phyloP scores from a whole-genome alignment of 1,140 invertebrate genomes.

The Hyphantria cunea region DNA sequence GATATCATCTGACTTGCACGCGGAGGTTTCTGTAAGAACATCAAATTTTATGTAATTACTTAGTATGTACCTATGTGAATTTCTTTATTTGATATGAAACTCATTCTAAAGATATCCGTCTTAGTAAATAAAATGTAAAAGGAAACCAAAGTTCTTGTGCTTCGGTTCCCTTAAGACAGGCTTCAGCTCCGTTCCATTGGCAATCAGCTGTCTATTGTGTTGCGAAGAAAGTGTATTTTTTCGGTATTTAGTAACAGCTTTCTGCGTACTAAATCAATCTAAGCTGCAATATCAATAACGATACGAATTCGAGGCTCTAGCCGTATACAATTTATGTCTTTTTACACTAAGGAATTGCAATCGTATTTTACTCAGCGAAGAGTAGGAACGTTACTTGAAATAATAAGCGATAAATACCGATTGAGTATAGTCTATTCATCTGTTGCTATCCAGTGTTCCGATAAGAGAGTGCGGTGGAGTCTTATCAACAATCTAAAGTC shows the following conservation, averaged over 20 bases:
- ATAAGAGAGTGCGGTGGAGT: conserved; percentile 49
- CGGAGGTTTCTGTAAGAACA: too few relatives aligned
- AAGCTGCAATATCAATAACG: background rate
- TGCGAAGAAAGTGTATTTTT: background rate
- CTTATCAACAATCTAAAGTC: conserved; percentile 57
- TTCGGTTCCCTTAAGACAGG: background rate
- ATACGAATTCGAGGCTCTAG: background rate
- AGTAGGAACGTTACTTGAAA: conserved; percentile 13
- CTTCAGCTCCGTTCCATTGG: background rate
- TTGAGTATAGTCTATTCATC: conserved; percentile 27
- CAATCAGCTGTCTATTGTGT: background rate
- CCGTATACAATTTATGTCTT: conserved; percentile 1
- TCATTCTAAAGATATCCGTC: too few relatives aligned
- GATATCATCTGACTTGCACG: too few relatives aligned
- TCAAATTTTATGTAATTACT: too few relatives aligned
- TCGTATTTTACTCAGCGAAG: too few relatives aligned
- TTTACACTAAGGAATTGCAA: conserved; percentile 6
- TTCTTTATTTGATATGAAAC: too few relatives aligned
- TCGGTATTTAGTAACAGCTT: background rate
- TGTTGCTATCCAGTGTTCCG: conserved; percentile 35
- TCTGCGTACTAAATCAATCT: background rate
- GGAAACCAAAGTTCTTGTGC: too few relatives aligned
- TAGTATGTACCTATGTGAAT: too few relatives aligned
- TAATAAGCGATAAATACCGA: conserved; percentile 27
- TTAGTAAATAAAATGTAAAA: too few relatives aligned